These are phyloP conservation scores for Chaetorhynchus papuensis DNA, from an alignment of 2,113 vertebrate genomes.

Conservation along the genomic window DNA sequence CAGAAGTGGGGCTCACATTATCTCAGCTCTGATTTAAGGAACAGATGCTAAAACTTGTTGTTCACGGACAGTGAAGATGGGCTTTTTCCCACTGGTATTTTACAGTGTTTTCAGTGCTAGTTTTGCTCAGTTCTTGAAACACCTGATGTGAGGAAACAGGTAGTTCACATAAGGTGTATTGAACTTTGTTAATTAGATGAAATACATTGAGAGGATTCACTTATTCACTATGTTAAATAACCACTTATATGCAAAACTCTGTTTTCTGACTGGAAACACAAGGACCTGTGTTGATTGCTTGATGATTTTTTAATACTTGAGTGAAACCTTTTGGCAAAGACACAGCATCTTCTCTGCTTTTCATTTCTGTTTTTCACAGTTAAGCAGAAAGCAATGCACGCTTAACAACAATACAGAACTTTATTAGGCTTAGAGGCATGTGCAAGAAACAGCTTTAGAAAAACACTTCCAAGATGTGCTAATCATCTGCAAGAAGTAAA, in stretches of 20 bases:
- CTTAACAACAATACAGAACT: not conserved
- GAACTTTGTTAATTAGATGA: not conserved
- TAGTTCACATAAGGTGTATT: not conserved
- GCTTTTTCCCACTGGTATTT: not conserved
- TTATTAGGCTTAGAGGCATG: not conserved
- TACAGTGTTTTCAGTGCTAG: not conserved
- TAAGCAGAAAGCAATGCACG: not conserved
- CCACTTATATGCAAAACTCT: not conserved
- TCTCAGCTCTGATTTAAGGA: not conserved
- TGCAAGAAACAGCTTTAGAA: not conserved
- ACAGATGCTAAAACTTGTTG: not conserved
- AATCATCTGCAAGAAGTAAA: not conserved
- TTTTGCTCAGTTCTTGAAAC: not conserved
- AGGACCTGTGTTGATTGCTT: not conserved
- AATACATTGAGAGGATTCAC: not conserved
- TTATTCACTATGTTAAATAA: not conserved
- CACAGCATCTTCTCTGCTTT: not conserved
- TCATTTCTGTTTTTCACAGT: constrained; percentile 27
- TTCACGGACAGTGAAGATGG: not conserved
- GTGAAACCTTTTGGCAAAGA: constrained; percentile 31
- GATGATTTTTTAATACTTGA: constrained; percentile 15
- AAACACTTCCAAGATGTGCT: not conserved
- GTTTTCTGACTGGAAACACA: not conserved
- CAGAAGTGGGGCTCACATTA: not conserved
- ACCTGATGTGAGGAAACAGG: not conserved